Evolutionary conservation across 2,797 vertebrate species (phyloP).

Genomic region (Tachyglossus aculeatus): DNA sequence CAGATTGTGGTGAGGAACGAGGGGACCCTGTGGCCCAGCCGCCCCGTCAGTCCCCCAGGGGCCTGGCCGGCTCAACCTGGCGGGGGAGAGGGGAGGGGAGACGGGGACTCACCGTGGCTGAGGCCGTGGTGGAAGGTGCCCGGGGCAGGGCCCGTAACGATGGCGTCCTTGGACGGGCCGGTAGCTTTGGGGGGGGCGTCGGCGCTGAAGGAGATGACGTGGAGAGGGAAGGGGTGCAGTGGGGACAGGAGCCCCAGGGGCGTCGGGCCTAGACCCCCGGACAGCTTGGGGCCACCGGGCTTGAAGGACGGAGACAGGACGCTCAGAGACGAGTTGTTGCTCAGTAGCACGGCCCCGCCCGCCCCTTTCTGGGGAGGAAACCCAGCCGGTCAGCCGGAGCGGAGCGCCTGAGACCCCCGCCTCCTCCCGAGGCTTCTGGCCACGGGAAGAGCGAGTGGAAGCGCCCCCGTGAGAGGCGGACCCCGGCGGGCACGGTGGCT

Average conservation of each 20-base stretch:
- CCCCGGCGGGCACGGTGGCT: no score
- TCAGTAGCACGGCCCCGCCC: slow-evolving; percentile 76
- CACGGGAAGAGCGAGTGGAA: no score
- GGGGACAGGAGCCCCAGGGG: slow-evolving; percentile 76
- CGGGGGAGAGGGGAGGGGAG: background rate
- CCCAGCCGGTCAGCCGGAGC: slow-evolving; percentile 39
- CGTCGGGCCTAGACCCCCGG: slow-evolving; percentile 72
- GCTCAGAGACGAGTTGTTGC: slow-evolving; percentile 75
- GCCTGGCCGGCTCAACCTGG: no score
- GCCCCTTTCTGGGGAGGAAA: slow-evolving; percentile 74
- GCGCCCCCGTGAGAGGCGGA: no score
- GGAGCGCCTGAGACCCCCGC: no score
- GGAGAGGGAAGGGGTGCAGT: slow-evolving; percentile 78
- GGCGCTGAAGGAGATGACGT: slow-evolving; percentile 80
- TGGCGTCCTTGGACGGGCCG: slow-evolving; percentile 80
- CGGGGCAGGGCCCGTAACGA: slow-evolving; percentile 81
- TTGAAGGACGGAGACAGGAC: slow-evolving; percentile 81
- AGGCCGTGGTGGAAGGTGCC: slow-evolving; percentile 82
- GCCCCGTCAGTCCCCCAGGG: no score
- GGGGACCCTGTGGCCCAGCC: no score
- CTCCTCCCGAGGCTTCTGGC: no score
- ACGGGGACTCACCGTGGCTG: slow-evolving; percentile 79
- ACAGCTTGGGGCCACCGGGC: slow-evolving; percentile 74
- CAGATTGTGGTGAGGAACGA: no score
- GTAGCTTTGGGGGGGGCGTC: slow-evolving; percentile 78